Evolutionary conservation across 1,140 invertebrate genomes (phyloP), one percentile per base, ranked within the genome.

Genomic region (Plutomurus gul): DNA sequence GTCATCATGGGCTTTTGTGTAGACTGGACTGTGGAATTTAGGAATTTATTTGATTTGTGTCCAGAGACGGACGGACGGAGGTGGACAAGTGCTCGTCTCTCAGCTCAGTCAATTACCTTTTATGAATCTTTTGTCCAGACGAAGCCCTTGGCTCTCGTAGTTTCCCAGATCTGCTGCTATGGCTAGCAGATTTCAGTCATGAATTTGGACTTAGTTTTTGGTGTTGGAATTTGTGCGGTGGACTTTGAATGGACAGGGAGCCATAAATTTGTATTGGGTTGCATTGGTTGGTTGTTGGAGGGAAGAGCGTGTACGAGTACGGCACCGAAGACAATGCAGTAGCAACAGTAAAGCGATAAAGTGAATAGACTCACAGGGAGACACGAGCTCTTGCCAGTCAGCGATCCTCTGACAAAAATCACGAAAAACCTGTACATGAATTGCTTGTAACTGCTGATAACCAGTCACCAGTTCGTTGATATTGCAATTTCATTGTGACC

Each of bases 141-240:
- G 37, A 30, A 25, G 30, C 56, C 39, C 20, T 74, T 77, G 37
- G 70, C 40, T 65, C 18, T 27, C 13, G 7, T 10, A 43, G 56
- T 4, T 65, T 65, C 56, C 30, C 56, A 65, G 27, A 65, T 27
- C 18, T 36, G 30, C 27, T 27, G 51, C 51, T 56, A n/a, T 60
- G 20, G 18, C 56, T 60, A 76, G 20, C 13, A 18, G 70, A 22
- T 65, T 77, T 77, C 39, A 77, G 75, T 77, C 75, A 77, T 77
- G 75, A 77, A 77, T 37, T 77, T 46, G 37, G 75, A 77, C 65
- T 77, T 77, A 77, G 46, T 40, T 77, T 39, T 40, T n/a, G 25
- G n/a, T n/a, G n/a, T n/a, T n/a, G n/a, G n/a, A n/a, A n/a, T n/a
- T n/a, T n/a, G n/a, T n/a, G n/a, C n/a, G n/a, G n/a, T n/a, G n/a